A percentile compares a stretch with the other conserved stretches of the same genome.
Conservation (phyloP, 2,113 vertebrate species). For the Peromyscus maniculatus region DNA sequence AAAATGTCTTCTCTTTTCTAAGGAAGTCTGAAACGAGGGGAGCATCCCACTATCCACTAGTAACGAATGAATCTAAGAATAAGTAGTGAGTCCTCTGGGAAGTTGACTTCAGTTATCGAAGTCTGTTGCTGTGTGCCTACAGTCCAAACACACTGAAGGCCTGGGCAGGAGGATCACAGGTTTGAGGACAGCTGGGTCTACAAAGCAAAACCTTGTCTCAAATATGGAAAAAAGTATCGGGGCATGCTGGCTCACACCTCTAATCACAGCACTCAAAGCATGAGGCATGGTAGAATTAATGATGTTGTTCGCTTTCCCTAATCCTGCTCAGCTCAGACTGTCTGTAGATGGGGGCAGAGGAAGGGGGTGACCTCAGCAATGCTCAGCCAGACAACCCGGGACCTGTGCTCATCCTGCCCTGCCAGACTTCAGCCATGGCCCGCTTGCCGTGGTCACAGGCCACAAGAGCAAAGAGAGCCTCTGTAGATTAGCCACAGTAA, state of each 20-base stretch:
- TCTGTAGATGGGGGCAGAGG: background rate
- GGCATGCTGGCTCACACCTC: background rate
- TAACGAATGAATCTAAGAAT: slow-evolving; percentile 2
- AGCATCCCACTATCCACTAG: background rate
- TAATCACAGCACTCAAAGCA: background rate
- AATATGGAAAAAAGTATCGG: background rate
- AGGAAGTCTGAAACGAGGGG: background rate
- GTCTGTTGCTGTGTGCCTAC: background rate
- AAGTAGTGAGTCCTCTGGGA: slow-evolving; percentile 27
- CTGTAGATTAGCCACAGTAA: background rate
- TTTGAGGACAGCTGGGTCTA: background rate
- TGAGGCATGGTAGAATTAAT: background rate
- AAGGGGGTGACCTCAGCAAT: background rate
- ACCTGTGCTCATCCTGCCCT: accelerated
- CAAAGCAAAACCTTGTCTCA: background rate
- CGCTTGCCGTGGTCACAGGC: background rate
- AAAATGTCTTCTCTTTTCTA: slow-evolving; percentile 2
- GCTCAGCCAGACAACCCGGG: background rate
- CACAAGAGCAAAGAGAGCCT: background rate
- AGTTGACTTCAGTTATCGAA: background rate
- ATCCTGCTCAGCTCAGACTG: background rate
- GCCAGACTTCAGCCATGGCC: background rate
- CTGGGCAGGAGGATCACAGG: background rate
- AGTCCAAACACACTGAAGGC: background rate
- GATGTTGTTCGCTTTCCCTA: background rate